phyloP scores from a whole-genome alignment of 2,888 invertebrate genomes.

The Calliopum simillimum region DNA sequence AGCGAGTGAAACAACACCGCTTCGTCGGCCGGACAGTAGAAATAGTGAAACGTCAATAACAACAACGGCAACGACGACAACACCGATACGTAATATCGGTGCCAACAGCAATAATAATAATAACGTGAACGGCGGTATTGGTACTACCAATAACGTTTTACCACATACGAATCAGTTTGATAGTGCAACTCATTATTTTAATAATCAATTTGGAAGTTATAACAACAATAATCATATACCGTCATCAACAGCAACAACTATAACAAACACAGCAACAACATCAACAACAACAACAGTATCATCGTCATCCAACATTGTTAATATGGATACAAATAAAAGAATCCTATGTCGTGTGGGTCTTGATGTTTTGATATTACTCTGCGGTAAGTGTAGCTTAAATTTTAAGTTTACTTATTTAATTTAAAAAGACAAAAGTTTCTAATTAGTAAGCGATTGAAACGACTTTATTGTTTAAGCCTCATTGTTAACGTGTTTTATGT shows the following conservation, averaged over 20 bases:
- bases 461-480: too few relatives aligned
- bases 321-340: constrained; percentile 64
- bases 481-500: too few relatives aligned
- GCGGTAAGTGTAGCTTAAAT: constrained; percentile 72
- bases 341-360: constrained; percentile 75
- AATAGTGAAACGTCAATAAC: constrained; percentile 47
- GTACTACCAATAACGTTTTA: constrained; percentile 41
- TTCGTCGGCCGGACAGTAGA: constrained; percentile 59
- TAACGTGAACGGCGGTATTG: constrained; percentile 35
- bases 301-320: constrained; percentile 5
- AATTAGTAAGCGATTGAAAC: not conserved
- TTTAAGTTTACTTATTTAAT: not conserved
- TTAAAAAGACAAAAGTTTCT: not conserved
- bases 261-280: not conserved
- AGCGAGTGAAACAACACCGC: constrained; percentile 66
- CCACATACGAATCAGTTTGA: constrained; percentile 48
- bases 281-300: not conserved
- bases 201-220: constrained; percentile 11
- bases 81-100: constrained; percentile 47
- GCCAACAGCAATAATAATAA: constrained; percentile 17
- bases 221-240: constrained; percentile 40
- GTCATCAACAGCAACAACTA: constrained; percentile 1
- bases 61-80: constrained; percentile 44
- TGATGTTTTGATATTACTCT: constrained; percentile 76
- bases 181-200: constrained; percentile 18